phyloP scores from a whole-genome alignment of 2,113 vertebrate genomes.

The Monarcha castaneiventris region DNA sequence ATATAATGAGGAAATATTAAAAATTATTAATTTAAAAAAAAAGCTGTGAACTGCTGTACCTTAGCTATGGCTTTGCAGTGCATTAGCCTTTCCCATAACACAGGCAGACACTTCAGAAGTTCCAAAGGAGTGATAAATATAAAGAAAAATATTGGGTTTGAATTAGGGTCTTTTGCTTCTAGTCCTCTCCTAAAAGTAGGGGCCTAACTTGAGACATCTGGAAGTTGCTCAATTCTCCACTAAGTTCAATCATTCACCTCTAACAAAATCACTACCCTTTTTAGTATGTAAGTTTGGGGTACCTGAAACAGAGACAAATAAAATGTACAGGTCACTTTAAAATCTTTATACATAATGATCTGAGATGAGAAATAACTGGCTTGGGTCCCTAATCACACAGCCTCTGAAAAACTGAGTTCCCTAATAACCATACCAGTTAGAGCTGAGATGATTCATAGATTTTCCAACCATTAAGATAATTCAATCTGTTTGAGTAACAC shows the following conservation, averaged over 20 bases:
- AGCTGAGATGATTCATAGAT: slow-evolving; percentile 42
- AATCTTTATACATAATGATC: background rate
- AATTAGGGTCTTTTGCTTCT: background rate
- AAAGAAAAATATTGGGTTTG: background rate
- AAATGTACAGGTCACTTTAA: background rate
- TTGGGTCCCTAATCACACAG: background rate
- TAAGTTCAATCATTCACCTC: background rate
- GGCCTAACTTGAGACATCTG: background rate
- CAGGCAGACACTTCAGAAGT: background rate
- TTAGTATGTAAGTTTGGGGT: background rate
- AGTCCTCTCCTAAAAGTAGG: background rate
- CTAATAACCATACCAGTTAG: slow-evolving; percentile 2
- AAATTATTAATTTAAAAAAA: background rate
- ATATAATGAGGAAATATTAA: background rate
- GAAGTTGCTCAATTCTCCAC: background rate
- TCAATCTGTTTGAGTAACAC: slow-evolving; percentile 21
- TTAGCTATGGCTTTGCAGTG: background rate
- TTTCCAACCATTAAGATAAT: slow-evolving; percentile 45
- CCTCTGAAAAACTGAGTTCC: background rate
- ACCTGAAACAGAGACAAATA: background rate
- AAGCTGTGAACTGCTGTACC: background rate
- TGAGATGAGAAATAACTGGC: background rate
- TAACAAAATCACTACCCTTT: background rate
- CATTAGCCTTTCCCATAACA: background rate
- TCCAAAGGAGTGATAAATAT: background rate